These are phyloP conservation scores for Rambutsinella grinnellia DNA, from an alignment of 2,888 invertebrate species.

Conservation along the genomic window DNA sequence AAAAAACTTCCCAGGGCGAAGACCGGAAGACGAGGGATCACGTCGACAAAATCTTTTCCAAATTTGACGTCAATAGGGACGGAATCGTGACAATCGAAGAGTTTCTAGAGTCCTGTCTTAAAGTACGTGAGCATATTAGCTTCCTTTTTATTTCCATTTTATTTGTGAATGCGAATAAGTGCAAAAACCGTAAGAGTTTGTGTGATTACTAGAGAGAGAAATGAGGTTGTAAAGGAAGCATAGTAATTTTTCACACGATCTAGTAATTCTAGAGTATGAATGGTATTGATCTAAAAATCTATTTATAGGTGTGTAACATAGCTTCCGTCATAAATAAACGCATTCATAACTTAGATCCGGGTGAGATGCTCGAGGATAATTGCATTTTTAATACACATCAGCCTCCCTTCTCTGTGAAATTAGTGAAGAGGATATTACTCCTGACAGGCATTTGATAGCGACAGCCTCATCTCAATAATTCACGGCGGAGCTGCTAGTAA, in stretches of 20 bases:
- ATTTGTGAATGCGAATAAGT: neutral
- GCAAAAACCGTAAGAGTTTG: neutral
- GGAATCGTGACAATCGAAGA: constrained; percentile 96
- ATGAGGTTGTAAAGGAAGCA: neutral
- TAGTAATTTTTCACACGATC: too few relatives aligned
- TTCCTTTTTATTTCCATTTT: neutral
- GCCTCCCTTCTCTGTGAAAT: too few relatives aligned
- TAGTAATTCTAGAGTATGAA: too few relatives aligned
- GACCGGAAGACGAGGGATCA: constrained; percentile 89
- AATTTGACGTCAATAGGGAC: constrained; percentile 92
- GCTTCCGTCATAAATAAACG: too few relatives aligned
- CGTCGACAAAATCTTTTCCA: constrained; percentile 89
- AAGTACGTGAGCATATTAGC: constrained; percentile 72
- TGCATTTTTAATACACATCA: too few relatives aligned
- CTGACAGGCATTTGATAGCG: neutral
- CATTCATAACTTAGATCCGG: too few relatives aligned
- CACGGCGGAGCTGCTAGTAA: neutral
- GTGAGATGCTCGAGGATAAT: too few relatives aligned
- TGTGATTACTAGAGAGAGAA: neutral
- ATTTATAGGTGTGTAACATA: too few relatives aligned
- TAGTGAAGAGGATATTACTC: neutral
- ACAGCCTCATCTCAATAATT: neutral
- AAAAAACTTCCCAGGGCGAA: constrained; percentile 80
- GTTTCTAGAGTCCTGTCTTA: constrained; percentile 93
- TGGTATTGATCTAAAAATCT: too few relatives aligned